Evolutionary conservation across 2,888 invertebrate species (phyloP), one percentile per base, ranked within the genome.

Genomic region (Pollenia amentaria): DNA sequence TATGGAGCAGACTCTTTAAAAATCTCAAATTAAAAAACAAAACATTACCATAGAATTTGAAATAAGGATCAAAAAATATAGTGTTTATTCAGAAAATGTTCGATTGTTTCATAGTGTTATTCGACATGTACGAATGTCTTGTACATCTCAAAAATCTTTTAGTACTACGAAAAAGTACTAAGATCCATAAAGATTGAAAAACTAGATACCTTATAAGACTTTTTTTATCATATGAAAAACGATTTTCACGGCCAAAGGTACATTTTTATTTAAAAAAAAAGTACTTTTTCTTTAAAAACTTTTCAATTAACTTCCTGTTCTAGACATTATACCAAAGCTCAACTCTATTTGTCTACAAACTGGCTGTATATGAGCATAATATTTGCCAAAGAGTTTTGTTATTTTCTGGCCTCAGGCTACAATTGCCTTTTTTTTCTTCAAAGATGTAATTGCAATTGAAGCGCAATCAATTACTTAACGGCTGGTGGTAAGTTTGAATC

Each of bases 401-500:
- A 55, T 72, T 55, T 72, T 57, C 85, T 87, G 88, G 90, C 90
- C 90, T 89, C 11, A 46, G 83, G 84, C 87, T 78, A 70, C 87
- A 84, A 82, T 88, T 87, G 84, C 89, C 89, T 89, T 90, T 90
- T 91, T 89, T 89, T 62, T 51, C 51, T 60, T 40, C 21, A 89
- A 89, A 90, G 92, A 91, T 91, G 89, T 89, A 89, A 92, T 89
- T 89, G 89, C 89, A 89, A 89, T 89, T 89, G 89, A 91, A 91
- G 91, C 89, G 90, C 91, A 91, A 91, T 91, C 91, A 92, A 92
- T 92, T 92, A 92, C 90, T 89, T 89, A 89, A 90, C 90, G 91
- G 90, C 90, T 91, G 91, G 91, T 90, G 91, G 91, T 88, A 89
- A 88, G 67, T 73, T 64, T 72, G 18, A 46, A 57, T 55, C 42